Conservation (phyloP, 2,797 vertebrate genomes). For the Clarias platycephalus region DNA sequence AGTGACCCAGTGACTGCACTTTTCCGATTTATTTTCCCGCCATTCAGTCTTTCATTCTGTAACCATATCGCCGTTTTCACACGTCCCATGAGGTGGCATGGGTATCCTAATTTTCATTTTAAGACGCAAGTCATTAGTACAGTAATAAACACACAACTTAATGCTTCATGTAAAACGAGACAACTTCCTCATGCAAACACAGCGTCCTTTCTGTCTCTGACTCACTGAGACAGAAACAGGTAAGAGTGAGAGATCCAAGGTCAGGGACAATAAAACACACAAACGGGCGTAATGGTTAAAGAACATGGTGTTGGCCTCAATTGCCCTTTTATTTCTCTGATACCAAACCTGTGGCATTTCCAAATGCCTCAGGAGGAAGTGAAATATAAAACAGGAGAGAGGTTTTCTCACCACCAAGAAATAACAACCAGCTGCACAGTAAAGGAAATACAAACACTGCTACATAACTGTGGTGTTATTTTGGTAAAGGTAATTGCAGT, state of each 20-base stretch:
- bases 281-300: conserved; percentile 22
- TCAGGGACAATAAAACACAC: conserved; percentile 40
- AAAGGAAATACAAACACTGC: conserved; percentile 42
- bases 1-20: background rate
- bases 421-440: conserved; percentile 44
- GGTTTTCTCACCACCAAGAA: conserved; percentile 39
- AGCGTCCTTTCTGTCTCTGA: background rate
- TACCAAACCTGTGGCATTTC: conserved; percentile 69
- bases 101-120: conserved; percentile 2
- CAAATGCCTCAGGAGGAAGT: conserved; percentile 52
- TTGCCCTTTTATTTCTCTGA: conserved; percentile 67
- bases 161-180: background rate
- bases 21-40: background rate
- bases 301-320: conserved; percentile 48
- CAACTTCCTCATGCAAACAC: background rate
- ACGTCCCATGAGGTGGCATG: background rate
- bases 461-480: background rate
- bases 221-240: background rate
- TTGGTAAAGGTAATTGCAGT: background rate
- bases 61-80: background rate
- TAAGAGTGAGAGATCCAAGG: conserved; percentile 14
- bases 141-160: background rate
- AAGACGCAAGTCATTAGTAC: background rate
- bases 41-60: background rate
- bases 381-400: conserved; percentile 58